A percentile compares a stretch with the other conserved stretches of the same genome.
Conservation (phyloP, 2,888 invertebrate genomes). For the Bedellia somnulentella region DNA sequence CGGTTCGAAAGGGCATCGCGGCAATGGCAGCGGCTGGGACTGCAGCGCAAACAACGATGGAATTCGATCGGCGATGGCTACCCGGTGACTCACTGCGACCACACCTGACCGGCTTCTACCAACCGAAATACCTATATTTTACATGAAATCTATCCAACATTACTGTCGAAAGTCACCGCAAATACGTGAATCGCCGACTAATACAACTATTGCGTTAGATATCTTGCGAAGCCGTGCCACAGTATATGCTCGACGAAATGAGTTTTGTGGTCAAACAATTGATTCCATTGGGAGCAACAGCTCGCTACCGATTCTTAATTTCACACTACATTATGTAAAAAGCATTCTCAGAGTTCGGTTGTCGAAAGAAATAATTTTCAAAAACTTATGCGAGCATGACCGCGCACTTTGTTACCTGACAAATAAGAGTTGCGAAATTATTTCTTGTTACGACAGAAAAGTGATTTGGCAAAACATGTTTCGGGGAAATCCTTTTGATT, state of each 20-base stretch:
- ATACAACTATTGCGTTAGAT: slow-evolving; percentile 13
- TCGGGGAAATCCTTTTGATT: too few species aligned
- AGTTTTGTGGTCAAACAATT: slow-evolving; percentile 55
- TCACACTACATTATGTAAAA: slow-evolving; percentile 37
- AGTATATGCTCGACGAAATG: slow-evolving; percentile 32
- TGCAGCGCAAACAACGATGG: slow-evolving; percentile 42
- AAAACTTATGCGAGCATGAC: background rate
- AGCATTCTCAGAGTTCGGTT: slow-evolving; percentile 14
- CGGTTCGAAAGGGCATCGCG: slow-evolving; percentile 41
- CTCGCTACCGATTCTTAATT: slow-evolving; percentile 29
- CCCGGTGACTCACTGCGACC: slow-evolving; percentile 44
- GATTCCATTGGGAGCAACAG: slow-evolving; percentile 13
- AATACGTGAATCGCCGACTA: slow-evolving; percentile 2
- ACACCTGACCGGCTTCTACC: slow-evolving; percentile 46
- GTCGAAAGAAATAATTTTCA: slow-evolving; percentile 8
- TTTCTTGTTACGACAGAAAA: too few species aligned
- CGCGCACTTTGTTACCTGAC: too few species aligned
- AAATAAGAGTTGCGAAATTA: too few species aligned
- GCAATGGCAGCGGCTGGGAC: slow-evolving; percentile 26
- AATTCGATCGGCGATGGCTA: slow-evolving; percentile 29
- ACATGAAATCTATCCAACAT: too few species aligned
- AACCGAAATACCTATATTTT: slow-evolving; percentile 11
- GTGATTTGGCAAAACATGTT: too few species aligned
- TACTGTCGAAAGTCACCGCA: slow-evolving; percentile 3
- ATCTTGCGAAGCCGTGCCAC: too few species aligned